phyloP scores from a whole-genome alignment of 2,113 vertebrate genomes.

The Stomatorhinus ivindoensis region DNA sequence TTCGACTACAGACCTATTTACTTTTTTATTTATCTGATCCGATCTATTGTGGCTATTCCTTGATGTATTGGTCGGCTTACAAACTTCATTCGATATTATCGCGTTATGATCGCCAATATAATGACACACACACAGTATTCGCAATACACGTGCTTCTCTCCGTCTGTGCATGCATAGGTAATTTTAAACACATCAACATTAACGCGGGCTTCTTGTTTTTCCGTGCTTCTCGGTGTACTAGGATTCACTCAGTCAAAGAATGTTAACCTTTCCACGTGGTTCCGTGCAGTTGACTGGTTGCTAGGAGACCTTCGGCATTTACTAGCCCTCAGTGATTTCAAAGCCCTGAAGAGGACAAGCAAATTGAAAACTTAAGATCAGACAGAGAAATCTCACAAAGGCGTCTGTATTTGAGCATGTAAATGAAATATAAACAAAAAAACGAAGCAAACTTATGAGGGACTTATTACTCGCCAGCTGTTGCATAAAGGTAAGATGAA shows the following conservation, averaged over 20 bases:
- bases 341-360: slow-evolving; percentile 13
- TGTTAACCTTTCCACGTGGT: slow-evolving; percentile 12
- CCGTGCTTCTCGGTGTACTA: neutral
- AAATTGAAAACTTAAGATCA: slow-evolving; percentile 9
- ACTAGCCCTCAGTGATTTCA: neutral
- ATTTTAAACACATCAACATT: neutral
- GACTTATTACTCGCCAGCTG: neutral
- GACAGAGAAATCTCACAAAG: neutral
- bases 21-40: neutral
- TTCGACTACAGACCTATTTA: neutral
- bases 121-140: neutral
- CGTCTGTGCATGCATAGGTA: neutral
- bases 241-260: neutral
- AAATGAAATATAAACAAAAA: slow-evolving; percentile 4
- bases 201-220: slow-evolving; percentile 8
- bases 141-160: neutral
- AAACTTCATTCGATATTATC: neutral
- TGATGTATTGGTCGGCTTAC: neutral
- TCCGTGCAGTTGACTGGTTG: slow-evolving; percentile 27
- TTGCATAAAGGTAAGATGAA: slow-evolving; percentile 6
- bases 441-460: neutral
- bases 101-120: neutral
- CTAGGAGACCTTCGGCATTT: slow-evolving; percentile 29
- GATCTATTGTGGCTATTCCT: neutral
- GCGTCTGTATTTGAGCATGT: slow-evolving; percentile 5